phyloP scores from a whole-genome alignment of 1,140 invertebrate genomes.

The Leptopilina boulardi region DNA sequence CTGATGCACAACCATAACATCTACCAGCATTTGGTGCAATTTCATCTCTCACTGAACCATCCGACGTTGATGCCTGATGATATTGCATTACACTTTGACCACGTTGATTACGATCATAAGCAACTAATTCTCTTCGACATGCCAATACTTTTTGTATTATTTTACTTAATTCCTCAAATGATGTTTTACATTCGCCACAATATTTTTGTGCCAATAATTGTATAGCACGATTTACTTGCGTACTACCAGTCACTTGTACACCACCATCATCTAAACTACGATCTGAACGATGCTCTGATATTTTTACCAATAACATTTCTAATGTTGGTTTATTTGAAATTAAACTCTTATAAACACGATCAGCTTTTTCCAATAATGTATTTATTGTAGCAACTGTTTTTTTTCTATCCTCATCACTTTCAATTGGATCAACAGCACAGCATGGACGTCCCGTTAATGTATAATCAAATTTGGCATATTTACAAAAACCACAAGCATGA shows the following conservation, averaged over 20 bases:
- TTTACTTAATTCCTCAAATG: slow-evolving; percentile 97
- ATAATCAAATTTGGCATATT: slow-evolving; percentile 99
- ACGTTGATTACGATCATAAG: slow-evolving; percentile 91
- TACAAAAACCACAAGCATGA: slow-evolving; percentile 99
- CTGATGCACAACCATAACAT: slow-evolving; percentile 91
- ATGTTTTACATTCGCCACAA: slow-evolving; percentile 94
- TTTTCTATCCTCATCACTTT: slow-evolving; percentile 96
- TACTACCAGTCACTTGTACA: slow-evolving; percentile 75
- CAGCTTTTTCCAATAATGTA: slow-evolving; percentile 93
- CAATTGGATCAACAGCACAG: slow-evolving; percentile 97
- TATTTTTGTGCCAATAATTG: slow-evolving; percentile 94
- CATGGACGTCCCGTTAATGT: slow-evolving; percentile 92
- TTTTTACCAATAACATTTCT: slow-evolving; percentile 88
- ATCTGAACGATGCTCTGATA: slow-evolving; percentile 85
- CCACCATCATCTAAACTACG: slow-evolving; percentile 79
- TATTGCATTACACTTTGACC: slow-evolving; percentile 63
- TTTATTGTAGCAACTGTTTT: slow-evolving; percentile 96
- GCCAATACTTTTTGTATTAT: slow-evolving; percentile 95
- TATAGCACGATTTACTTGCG: slow-evolving; percentile 89
- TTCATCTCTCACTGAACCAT: slow-evolving; percentile 46
- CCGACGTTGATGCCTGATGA: slow-evolving; percentile 42
- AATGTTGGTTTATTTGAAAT: slow-evolving; percentile 92
- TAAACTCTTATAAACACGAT: slow-evolving; percentile 93
- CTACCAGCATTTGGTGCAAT: slow-evolving; percentile 70
- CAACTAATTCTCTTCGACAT: slow-evolving; percentile 92